Base-by-base conservation (phyloP, 2,797 vertebrate species). In the Merluccius polli region DNA sequence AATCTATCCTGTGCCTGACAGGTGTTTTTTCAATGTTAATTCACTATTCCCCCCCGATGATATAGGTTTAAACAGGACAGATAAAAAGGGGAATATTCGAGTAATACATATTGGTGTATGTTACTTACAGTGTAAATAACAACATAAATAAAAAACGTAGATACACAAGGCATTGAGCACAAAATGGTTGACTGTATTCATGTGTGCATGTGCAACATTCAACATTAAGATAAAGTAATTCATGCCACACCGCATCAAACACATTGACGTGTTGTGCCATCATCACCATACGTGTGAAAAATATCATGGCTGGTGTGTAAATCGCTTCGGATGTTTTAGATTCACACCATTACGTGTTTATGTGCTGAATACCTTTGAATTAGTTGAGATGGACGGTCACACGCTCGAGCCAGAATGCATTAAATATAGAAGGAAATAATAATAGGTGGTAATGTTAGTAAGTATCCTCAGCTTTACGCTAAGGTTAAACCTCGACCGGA, bases 271-370 rank as follows among this genome's bases (percentile, higher is more conserved):
- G 59, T 11, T 65, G 59, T 65, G 59, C 8, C 6, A 65, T 27
- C 59, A 24, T 65, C 24, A 65, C n/a, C 11, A 29, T 65, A 15
- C 9, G 27, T 11, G 59, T 8, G n/a, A 29, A 29, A 48, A 65
- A 29, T 65, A 29, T 6, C 59, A 65, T 83, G 84, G 85, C 80
- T 83, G 76, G 78, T 29, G 79, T 77, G 72, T 76, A 76, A 76
- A 87, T 12, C 8, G 80, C 76, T 83, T 80, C 75, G 82, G 75
- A 83, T 81, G 82, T 85, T 84, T 86, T 15, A 16, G 21, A 18
- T 18, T 8, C 4, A 48, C 44, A 41, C 38, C 44, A 48, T 48
- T 21, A 48, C 44, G 18, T 48, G 44, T 12, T 48, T 48, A 48
- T 7, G 44, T 21, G 16, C 44, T 59, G n/a, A 59, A 24, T 24